phyloP scores from a whole-genome alignment of 1,140 invertebrate species.

The Cyclina sinensis region DNA sequence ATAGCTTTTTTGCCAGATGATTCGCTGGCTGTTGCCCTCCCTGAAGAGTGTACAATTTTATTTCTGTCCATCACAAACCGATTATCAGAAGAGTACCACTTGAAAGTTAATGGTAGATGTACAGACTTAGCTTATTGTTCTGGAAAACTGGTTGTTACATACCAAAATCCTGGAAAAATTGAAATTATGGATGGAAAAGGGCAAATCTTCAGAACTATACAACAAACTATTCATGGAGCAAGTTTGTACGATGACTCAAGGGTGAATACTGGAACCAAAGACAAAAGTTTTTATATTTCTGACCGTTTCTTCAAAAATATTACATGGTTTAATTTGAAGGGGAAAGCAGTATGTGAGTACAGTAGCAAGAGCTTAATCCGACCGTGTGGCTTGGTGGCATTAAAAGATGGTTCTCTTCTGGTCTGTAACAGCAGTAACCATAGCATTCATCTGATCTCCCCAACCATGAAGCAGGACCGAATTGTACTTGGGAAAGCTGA shows the following conservation, averaged over 20 bases:
- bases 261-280: not conserved
- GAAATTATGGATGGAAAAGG: not conserved
- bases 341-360: not conserved
- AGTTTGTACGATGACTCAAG: not conserved
- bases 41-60: not conserved
- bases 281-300: not conserved
- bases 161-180: not conserved
- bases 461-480: not conserved
- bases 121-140: not conserved
- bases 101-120: constrained; percentile 1
- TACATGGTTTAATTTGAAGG: not conserved
- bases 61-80: not conserved
- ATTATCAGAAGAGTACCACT: not conserved
- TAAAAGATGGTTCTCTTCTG: not conserved
- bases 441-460: not conserved
- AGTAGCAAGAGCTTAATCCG: not conserved
- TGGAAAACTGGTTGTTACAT: not conserved
- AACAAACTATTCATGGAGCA: not conserved
- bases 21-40: not conserved
- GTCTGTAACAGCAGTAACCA: not conserved
- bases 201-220: not conserved
- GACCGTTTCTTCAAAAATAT: not conserved
- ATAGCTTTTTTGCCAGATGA: not conserved
- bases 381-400: not conserved
- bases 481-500: not conserved